These are phyloP conservation scores for Aurelia coerulea DNA, from an alignment of 30 jellyfish, hydroid and myxozoan species.

Conservation along the genomic window DNA sequence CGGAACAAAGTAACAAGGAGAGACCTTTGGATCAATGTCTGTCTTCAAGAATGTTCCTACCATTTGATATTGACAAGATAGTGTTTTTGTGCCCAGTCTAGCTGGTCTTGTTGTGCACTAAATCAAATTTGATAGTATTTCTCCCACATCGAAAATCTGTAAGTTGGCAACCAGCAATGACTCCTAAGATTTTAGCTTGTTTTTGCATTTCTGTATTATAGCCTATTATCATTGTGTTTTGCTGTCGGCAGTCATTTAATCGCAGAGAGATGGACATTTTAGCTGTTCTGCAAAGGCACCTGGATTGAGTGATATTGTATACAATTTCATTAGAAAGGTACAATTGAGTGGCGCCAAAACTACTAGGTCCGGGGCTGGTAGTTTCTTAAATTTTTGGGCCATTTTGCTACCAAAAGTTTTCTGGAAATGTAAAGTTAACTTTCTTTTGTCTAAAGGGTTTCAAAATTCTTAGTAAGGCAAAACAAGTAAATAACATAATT, in stretches of 20 bases:
- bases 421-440: no score
- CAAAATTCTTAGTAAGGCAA: no score
- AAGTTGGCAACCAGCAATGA: conserved; percentile 3
- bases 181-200: background rate
- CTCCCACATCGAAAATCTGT: conserved; percentile 14
- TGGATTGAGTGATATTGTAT: conserved; percentile 17
- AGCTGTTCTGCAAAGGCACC: conserved; percentile 14
- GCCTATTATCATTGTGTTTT: background rate
- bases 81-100: conserved; percentile 9
- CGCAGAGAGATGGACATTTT: background rate
- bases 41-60: background rate
- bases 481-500: no score
- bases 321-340: conserved; percentile 4
- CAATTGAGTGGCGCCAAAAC: background rate
- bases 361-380: no score
- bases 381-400: no score
- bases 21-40: conserved; percentile 3
- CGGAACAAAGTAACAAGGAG: conserved; percentile 13
- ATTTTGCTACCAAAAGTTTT: no score
- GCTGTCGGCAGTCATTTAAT: conserved; percentile 5
- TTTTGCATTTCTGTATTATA: background rate
- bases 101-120: no score
- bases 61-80: conserved; percentile 6
- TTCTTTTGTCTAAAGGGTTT: no score
- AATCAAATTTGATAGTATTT: conserved; percentile 10